Base-by-base conservation (phyloP, 1,140 invertebrate genomes). In the Drosophila sturtevanti region DNA sequence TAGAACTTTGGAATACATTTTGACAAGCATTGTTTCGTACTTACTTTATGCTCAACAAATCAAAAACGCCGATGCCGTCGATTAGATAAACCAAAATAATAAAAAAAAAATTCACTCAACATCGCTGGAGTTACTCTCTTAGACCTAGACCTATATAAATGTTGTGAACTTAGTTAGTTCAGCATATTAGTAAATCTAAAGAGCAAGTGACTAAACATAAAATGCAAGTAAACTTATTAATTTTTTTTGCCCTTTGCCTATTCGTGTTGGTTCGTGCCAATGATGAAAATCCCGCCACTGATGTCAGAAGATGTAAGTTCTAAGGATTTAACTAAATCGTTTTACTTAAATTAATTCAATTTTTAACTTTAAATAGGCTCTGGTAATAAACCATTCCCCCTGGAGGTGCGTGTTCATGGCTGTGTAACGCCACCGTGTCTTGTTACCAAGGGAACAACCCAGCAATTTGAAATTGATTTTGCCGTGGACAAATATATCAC, bases 401-500 rank as follows among this genome's bases (percentile, higher is more conserved):
- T 91, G 51, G 71, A 81, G 48, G 90, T 91, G 0, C 73, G 84
- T 9, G 75, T 91, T 0, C 38, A 61, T 0, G 63, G 65, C 0
- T 91, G 90, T 41, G 61, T 81, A 0, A 68, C 37, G n/a, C 90
- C 84, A 3, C 90, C 90, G 0, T 91, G 90, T 22, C 21, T 67
- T 4, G 59, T 91, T 5, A 6, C 76, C 0, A 91, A 91, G 18
- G 87, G 87, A 7, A 54, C 76, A 0, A 58, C 27, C 1, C 66
- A 80, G 22, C 9, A 58, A 0, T 90, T 91, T 3, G 90, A 91
- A 54, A 90, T 91, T 6, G 82, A 91, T 44, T 91, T 91, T 44
- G 89, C 62, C 4, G 69, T 75, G 54, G 77, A 82, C 21, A 89
- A 89, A 64, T 86, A 44, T 14, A 81, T 90, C 0, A 90, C 90